These are phyloP conservation scores for Xiphophorus birchmanni DNA, from an alignment of 2,797 vertebrate genomes.

Conservation along the genomic window DNA sequence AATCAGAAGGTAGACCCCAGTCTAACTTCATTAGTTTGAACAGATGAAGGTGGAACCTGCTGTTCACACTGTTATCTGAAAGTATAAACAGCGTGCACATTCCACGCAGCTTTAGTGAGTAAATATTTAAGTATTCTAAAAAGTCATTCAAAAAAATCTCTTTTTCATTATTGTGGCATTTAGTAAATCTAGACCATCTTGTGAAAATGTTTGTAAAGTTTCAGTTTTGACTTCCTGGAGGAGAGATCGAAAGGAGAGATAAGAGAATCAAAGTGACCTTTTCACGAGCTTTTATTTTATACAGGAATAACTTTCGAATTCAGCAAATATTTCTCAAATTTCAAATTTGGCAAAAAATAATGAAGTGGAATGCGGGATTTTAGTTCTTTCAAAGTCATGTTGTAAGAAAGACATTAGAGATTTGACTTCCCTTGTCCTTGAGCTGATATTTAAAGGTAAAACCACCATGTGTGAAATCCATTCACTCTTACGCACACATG, in stretches of 20 bases:
- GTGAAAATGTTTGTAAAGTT: no score
- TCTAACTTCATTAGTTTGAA: no score
- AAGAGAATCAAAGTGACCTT: neutral
- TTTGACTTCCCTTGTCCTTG: conserved; percentile 43
- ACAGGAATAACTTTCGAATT: neutral
- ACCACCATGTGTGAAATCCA: conserved; percentile 32
- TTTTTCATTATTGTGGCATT: no score
- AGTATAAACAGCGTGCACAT: neutral
- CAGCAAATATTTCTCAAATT: neutral
- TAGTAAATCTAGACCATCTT: no score
- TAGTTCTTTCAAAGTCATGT: neutral
- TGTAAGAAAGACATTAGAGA: neutral
- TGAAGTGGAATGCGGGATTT: neutral
- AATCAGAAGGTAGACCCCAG: no score
- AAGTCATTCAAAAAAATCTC: no score
- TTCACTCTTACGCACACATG: conserved; percentile 24
- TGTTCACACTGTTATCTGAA: neutral
- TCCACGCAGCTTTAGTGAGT: no score
- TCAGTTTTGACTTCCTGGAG: no score
- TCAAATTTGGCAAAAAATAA: neutral
- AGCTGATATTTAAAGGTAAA: conserved; percentile 55
- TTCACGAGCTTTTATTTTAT: neutral
- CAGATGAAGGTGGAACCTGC: no score
- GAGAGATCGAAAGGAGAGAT: no score
- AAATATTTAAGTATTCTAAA: no score